phyloP scores from a whole-genome alignment of 1,140 invertebrate genomes.

The Argopecten irradians region DNA sequence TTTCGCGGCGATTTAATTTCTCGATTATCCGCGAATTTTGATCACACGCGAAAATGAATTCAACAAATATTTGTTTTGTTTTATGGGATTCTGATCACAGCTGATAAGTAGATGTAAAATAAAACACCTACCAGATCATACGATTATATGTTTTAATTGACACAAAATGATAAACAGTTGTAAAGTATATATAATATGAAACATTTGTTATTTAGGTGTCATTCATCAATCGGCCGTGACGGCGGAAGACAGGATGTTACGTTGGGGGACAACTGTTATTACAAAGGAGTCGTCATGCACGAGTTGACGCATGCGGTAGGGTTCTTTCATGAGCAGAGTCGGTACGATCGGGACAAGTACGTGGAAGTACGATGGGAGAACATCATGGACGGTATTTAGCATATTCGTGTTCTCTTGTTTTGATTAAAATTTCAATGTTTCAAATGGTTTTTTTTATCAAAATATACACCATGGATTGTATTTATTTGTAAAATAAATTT shows the following conservation, averaged over 20 bases:
- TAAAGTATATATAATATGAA: not conserved
- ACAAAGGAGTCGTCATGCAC: conserved; percentile 78
- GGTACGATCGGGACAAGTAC: conserved; percentile 86
- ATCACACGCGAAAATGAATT: too few species aligned
- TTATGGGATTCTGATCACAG: too few species aligned
- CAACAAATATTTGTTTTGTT: too few species aligned
- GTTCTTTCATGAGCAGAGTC: conserved; percentile 91
- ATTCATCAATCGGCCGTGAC: conserved; percentile 59
- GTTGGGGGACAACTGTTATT: conserved; percentile 58
- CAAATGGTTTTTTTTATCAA: not conserved
- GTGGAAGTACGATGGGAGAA: conserved; percentile 86
- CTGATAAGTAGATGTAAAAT: too few species aligned
- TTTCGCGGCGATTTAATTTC: too few species aligned
- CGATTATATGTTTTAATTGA: not conserved
- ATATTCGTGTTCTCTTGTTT: not conserved
- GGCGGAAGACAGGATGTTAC: conserved; percentile 61
- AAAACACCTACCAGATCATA: too few species aligned
- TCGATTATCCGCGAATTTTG: too few species aligned
- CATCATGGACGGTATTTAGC: conserved; percentile 76
- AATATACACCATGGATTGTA: too few species aligned
- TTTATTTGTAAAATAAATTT: too few species aligned
- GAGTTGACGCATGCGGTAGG: conserved; percentile 91
- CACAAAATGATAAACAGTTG: not conserved
- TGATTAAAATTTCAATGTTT: not conserved
- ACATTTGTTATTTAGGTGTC: conserved; percentile 53